phyloP scores from a whole-genome alignment of 2,113 vertebrate genomes.

The Podocnemis expansa region DNA sequence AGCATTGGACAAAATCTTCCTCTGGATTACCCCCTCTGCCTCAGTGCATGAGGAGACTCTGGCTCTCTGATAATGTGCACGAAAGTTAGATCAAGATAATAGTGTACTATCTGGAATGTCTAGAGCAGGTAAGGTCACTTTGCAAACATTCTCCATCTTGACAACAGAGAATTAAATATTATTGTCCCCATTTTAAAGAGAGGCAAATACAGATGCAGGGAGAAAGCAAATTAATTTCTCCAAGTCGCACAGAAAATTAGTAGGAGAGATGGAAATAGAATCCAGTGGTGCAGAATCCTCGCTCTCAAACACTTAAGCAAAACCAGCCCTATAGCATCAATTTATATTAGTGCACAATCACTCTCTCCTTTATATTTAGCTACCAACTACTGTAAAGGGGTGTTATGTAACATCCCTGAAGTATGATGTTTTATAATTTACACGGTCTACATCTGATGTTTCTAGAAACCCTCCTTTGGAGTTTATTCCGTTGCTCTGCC shows the following conservation, averaged over 20 bases:
- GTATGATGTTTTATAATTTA: constrained; percentile 64
- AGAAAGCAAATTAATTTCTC: background rate
- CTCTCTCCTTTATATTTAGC: constrained; percentile 73
- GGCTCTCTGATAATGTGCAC: constrained; percentile 10
- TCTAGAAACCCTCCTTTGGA: background rate
- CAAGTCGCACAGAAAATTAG: background rate
- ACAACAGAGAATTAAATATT: constrained; percentile 16
- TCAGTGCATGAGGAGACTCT: constrained; percentile 38
- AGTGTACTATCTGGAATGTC: constrained; percentile 1
- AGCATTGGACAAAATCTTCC: constrained; percentile 43
- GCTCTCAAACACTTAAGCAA: constrained; percentile 30
- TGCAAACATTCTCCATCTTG: constrained; percentile 39
- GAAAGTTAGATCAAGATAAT: constrained; percentile 46
- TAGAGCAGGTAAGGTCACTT: constrained; percentile 58
- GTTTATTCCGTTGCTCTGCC: accelerated
- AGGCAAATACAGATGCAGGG: background rate
- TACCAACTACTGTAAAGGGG: constrained; percentile 61
- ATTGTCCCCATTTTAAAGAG: background rate
- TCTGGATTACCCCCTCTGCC: background rate
- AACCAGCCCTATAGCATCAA: constrained; percentile 11
- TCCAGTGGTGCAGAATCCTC: background rate
- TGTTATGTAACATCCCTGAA: constrained; percentile 70
- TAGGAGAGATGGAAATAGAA: background rate
- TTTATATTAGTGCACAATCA: constrained; percentile 57
- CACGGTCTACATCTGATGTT: constrained; percentile 53